Conservation (phyloP, 2,888 invertebrate genomes). For the Nesidiocoris tenuis region DNA sequence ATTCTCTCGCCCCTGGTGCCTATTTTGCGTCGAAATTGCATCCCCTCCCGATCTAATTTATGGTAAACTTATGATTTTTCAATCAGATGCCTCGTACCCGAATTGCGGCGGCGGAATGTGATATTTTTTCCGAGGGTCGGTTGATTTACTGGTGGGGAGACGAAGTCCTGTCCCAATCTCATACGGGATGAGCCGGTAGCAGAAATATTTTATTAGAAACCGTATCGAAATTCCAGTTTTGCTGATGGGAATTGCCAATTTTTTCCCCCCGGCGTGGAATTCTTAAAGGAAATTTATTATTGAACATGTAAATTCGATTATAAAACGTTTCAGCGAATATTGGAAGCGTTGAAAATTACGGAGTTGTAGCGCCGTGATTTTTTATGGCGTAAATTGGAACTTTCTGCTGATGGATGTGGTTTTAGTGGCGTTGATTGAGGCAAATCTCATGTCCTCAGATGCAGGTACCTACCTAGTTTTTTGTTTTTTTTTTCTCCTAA, state of each 20-base stretch:
- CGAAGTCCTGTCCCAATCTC: not conserved
- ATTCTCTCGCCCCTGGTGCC: not conserved
- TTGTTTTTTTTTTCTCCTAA: too few relatives aligned
- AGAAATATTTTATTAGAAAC: not conserved
- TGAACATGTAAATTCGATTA: too few relatives aligned
- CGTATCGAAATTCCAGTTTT: not conserved
- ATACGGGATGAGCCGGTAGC: not conserved
- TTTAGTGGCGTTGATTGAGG: too few relatives aligned
- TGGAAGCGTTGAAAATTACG: too few relatives aligned
- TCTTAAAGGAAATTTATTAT: not conserved
- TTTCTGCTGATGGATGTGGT: too few relatives aligned
- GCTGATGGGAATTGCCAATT: not conserved
- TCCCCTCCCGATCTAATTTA: conserved; percentile 27
- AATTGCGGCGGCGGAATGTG: not conserved
- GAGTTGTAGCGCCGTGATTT: too few relatives aligned
- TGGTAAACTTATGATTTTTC: conserved; percentile 40
- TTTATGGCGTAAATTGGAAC: too few relatives aligned
- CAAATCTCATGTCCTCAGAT: too few relatives aligned
- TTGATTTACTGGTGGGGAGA: conserved; percentile 20
- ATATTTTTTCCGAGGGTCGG: conserved; percentile 17
- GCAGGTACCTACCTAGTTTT: too few relatives aligned
- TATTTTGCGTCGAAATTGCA: conserved; percentile 15
- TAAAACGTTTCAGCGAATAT: too few relatives aligned
- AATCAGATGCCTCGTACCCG: conserved; percentile 3
- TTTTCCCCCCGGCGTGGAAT: not conserved